These are phyloP conservation scores for Haliclona indistincta DNA, from an alignment of 37 sponge, comb jelly and placozoan species.

Conservation along the genomic window DNA sequence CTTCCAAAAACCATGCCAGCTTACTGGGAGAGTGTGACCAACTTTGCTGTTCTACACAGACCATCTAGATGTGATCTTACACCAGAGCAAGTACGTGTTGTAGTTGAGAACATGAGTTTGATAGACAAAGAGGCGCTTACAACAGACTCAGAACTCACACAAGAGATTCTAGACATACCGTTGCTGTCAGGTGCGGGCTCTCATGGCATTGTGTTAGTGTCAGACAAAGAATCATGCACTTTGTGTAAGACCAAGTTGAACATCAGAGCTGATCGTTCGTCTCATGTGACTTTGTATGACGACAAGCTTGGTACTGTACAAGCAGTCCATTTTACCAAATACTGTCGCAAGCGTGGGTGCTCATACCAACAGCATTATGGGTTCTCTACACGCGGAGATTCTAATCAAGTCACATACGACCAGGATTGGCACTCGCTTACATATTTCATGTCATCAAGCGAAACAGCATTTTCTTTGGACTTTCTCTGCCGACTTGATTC, in stretches of 20 bases:
- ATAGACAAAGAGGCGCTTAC: slow-evolving; percentile 9
- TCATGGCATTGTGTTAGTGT: slow-evolving; percentile 7
- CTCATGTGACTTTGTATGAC: slow-evolving; percentile 25
- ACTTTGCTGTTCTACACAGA: background rate
- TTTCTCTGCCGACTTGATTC: slow-evolving; percentile 6
- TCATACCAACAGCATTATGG: slow-evolving; percentile 32
- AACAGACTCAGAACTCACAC: background rate
- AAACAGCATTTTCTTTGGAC: slow-evolving; percentile 19
- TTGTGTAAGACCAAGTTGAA: slow-evolving; percentile 4
- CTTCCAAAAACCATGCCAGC: background rate
- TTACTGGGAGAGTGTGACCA: background rate
- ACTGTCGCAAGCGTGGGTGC: slow-evolving; percentile 25
- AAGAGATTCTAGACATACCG: slow-evolving; percentile 6
- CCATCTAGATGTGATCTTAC: background rate
- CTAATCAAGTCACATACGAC: background rate
- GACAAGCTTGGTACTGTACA: slow-evolving; percentile 19
- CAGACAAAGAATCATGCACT: background rate
- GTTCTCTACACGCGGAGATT: background rate
- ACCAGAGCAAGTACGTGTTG: background rate
- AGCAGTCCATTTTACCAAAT: slow-evolving; percentile 25
- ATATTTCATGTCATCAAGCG: slow-evolving; percentile 24
- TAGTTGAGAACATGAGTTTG: slow-evolving; percentile 8
- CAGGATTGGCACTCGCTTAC: background rate
- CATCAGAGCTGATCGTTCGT: slow-evolving; percentile 24
- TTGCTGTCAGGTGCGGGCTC: background rate